A percentile compares a stretch with the other conserved stretches of the same genome.
Evolutionary conservation across 1,140 invertebrate genomes (phyloP).

Genomic region (Lucilia cuprina): DNA sequence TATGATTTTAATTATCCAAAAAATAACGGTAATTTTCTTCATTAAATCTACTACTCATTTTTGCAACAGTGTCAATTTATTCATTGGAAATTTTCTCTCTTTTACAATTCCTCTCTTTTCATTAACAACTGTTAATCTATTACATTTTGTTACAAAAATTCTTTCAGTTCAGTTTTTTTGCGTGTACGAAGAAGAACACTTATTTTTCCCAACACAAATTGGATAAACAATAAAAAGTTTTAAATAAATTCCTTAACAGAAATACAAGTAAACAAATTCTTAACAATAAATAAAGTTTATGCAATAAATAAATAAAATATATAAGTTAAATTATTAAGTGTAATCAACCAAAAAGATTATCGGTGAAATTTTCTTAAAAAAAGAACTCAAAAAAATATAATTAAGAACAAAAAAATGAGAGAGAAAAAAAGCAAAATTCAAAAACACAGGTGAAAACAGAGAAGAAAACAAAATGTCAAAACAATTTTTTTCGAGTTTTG

Average conservation of each 20-base stretch:
- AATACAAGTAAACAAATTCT: not conserved
- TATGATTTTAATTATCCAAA: too few relatives aligned
- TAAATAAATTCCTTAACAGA: not conserved
- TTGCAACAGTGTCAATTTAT: not conserved
- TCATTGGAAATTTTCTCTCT: not conserved
- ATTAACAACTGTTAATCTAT: not conserved
- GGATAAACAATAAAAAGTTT: not conserved
- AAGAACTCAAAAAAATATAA: not conserved
- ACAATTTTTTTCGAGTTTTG: not conserved
- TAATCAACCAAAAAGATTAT: not conserved
- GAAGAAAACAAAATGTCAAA: not conserved
- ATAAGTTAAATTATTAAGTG: not conserved
- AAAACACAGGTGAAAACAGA: not conserved
- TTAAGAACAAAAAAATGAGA: slow-evolving; percentile 3
- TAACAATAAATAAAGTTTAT: not conserved
- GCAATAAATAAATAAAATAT: not conserved
- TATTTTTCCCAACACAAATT: not conserved
- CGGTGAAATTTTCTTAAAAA: not conserved
- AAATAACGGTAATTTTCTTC: too few relatives aligned
- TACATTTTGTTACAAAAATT: not conserved
- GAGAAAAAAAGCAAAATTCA: not conserved
- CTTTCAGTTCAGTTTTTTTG: not conserved
- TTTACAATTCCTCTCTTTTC: not conserved
- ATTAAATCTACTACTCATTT: too few relatives aligned
- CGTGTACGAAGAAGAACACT: not conserved